These are phyloP conservation scores for Mastigias papua DNA, from an alignment of 30 jellyfish, hydroid and myxozoan genomes.

Conservation along the genomic window DNA sequence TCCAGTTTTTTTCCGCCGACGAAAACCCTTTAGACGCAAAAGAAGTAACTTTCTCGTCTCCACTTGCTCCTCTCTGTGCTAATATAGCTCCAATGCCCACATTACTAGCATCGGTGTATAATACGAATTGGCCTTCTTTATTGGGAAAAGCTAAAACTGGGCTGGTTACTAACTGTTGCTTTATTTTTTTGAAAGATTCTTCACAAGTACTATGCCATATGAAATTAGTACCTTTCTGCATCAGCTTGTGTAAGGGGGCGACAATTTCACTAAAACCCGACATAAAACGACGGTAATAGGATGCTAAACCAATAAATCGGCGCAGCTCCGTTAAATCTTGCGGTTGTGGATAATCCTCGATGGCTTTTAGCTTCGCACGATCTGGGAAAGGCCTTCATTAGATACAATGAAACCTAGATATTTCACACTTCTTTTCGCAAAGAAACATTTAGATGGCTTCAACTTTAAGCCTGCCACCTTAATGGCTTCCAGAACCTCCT, in stretches of 20 bases:
- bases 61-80: conserved; percentile 51
- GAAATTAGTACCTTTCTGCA: conserved; percentile 20
- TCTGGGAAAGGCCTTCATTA: too few relatives aligned
- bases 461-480: too few relatives aligned
- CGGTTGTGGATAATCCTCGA: too few relatives aligned
- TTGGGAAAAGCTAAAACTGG: conserved; percentile 68
- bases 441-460: too few relatives aligned
- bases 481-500: too few relatives aligned
- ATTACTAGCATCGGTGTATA: conserved; percentile 71
- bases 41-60: conserved; percentile 46
- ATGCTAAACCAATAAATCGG: conserved; percentile 46
- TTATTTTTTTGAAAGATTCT: conserved; percentile 50
- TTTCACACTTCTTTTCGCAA: too few relatives aligned
- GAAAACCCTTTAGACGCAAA: conserved; percentile 49
- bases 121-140: conserved; percentile 6
- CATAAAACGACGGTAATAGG: conserved; percentile 45
- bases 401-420: too few relatives aligned
- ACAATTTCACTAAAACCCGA: conserved; percentile 61
- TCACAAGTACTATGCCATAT: conserved; percentile 53
- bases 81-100: conserved; percentile 67
- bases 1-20: conserved; percentile 17
- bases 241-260: conserved; percentile 5
- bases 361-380: too few relatives aligned
- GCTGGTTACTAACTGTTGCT: conserved; percentile 35
- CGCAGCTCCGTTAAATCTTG: conserved; percentile 29